Evolutionary conservation across 2,888 invertebrate genomes (phyloP).

Genomic region (Ichneumoninae sp.): DNA sequence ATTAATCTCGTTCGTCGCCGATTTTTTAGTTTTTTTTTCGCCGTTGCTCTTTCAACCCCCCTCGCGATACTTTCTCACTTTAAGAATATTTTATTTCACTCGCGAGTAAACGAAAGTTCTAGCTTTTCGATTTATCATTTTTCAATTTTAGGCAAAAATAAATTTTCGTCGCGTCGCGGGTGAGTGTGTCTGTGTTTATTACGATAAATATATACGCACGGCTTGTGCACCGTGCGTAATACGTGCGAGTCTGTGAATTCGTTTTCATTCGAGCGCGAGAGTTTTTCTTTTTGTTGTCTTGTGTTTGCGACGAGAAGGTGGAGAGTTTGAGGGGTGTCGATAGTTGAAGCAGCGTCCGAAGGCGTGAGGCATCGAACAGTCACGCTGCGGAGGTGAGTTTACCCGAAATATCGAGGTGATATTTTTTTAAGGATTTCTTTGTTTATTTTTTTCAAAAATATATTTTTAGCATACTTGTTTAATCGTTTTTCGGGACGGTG

Average conservation of each 20-base stretch:
- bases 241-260: constrained; percentile 38
- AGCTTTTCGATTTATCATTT: neutral
- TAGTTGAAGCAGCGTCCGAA: constrained; percentile 18
- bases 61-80: constrained; percentile 3
- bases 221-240: constrained; percentile 5
- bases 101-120: constrained; percentile 8
- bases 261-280: neutral
- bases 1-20: constrained; percentile 16
- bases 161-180: constrained; percentile 29
- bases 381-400: constrained; percentile 50
- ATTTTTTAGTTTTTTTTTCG: neutral
- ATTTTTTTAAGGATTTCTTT: neutral
- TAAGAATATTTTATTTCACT: neutral
- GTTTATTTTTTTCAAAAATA: neutral
- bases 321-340: constrained; percentile 27
- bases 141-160: neutral
- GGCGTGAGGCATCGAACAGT: constrained; percentile 4
- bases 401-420: neutral
- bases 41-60: neutral
- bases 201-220: constrained; percentile 22
- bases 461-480: neutral
- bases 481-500: neutral
- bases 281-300: constrained; percentile 13
- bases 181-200: constrained; percentile 42
- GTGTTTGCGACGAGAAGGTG: constrained; percentile 17